Conservation (phyloP, 2,113 vertebrate species). For the Bos indicus region DNA sequence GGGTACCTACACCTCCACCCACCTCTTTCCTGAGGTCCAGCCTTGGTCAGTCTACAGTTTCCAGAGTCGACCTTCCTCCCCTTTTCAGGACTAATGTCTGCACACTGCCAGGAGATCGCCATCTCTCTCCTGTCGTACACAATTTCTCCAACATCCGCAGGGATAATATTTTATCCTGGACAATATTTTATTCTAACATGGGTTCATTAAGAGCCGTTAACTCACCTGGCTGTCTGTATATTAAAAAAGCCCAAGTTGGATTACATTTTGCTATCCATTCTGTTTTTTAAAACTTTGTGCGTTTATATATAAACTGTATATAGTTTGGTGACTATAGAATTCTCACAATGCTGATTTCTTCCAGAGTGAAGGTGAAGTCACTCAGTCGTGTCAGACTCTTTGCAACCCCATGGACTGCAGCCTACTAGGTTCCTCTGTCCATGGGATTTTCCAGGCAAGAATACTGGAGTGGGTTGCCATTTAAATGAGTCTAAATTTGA, state of each 20-base stretch:
- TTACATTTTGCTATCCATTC: not conserved
- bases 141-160: not conserved
- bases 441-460: no score
- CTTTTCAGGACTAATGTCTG: not conserved
- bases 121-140: not conserved
- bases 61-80: not conserved
- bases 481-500: not conserved
- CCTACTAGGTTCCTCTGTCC: no score
- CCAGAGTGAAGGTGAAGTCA: not conserved
- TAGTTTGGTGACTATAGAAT: not conserved
- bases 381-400: no score
- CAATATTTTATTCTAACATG: not conserved
- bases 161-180: not conserved
- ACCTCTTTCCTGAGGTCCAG: not conserved
- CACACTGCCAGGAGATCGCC: no score
- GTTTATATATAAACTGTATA: not conserved
- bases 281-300: not conserved
- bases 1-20: rapidly evolving
- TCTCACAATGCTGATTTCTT: not conserved
- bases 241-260: not conserved
- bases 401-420: no score
- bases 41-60: not conserved
- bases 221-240: not conserved
- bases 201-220: not conserved
- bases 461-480: no score